Percentiles rank a stretch among this genome's conserved stretches.
These are phyloP conservation scores for Microctonus hyperodae DNA, from an alignment of 2,888 invertebrate genomes.

Conservation along the genomic window DNA sequence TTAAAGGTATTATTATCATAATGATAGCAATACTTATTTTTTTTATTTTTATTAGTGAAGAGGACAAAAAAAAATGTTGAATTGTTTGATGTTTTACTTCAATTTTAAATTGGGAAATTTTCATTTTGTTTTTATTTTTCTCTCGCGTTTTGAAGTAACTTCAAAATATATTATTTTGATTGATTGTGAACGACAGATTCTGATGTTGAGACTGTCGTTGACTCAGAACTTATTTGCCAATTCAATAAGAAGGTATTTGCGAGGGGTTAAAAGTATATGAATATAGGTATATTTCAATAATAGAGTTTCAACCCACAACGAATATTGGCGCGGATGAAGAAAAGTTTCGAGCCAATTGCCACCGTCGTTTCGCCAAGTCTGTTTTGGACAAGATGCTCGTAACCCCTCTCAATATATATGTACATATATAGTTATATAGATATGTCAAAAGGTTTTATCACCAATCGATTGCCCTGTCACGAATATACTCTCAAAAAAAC, in stretches of 20 bases:
- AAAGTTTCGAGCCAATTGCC: conserved; percentile 37
- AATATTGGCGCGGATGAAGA: conserved; percentile 29
- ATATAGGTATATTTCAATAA: neutral
- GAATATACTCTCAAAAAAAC: neutral
- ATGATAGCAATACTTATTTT: too few species aligned
- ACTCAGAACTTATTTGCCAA: neutral
- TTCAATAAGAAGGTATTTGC: neutral
- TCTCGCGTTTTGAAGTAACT: neutral
- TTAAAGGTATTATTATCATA: neutral
- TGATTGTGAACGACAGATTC: neutral
- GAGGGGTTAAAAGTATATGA: neutral
- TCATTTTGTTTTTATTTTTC: neutral
- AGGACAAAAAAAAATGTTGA: too few species aligned
- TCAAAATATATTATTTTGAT: neutral
- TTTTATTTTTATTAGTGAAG: too few species aligned
- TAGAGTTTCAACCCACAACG: conserved; percentile 16
- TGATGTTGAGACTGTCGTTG: neutral
- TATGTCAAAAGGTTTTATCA: neutral
- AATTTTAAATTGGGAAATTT: neutral
- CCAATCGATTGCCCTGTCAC: conserved; percentile 33
- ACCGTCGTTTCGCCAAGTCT: conserved; percentile 26
- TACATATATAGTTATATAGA: neutral
- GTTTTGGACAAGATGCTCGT: conserved; percentile 34
- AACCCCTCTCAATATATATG: neutral
- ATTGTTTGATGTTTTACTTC: neutral